Percentiles rank a stretch among this genome's conserved stretches.
These are phyloP conservation scores for Leucopsar rothschildi DNA, from an alignment of 2,113 vertebrate genomes.

Conservation along the genomic window DNA sequence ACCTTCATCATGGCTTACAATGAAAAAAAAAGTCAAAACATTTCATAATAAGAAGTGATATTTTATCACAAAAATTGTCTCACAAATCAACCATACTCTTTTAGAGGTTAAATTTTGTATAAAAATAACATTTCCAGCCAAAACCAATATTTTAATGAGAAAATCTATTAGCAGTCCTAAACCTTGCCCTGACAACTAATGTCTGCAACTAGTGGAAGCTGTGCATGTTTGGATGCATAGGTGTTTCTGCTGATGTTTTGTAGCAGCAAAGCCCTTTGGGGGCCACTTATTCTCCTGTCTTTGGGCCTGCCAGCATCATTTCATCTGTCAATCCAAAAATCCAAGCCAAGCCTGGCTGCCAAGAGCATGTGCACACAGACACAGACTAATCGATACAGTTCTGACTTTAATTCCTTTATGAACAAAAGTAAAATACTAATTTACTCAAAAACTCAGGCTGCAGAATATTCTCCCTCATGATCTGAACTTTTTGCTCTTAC, in stretches of 20 bases:
- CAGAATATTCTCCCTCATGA: not conserved
- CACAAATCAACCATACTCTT: not conserved
- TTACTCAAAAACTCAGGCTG: conserved; percentile 34
- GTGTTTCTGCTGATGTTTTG: not conserved
- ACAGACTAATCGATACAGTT: conserved; percentile 22
- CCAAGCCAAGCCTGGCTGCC: conserved; percentile 12
- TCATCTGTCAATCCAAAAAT: conserved; percentile 3
- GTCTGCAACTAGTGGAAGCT: not conserved
- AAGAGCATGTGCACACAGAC: not conserved
- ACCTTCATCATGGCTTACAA: not conserved
- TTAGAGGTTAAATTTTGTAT: not conserved
- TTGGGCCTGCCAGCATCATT: not conserved
- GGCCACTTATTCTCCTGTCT: not conserved
- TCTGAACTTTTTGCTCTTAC: conserved; percentile 40
- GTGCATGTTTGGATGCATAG: not conserved
- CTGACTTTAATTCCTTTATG: conserved; percentile 17
- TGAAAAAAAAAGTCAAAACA: not conserved
- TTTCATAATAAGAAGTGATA: not conserved
- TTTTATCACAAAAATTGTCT: not conserved
- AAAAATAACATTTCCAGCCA: not conserved
- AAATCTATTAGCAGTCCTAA: not conserved
- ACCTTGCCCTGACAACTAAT: not conserved
- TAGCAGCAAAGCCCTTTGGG: not conserved
- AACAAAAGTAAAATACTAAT: conserved; percentile 60
- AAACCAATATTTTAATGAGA: not conserved